These are phyloP conservation scores for Ivindomyrus marchei DNA, from an alignment of 2,113 vertebrate species.

Conservation along the genomic window DNA sequence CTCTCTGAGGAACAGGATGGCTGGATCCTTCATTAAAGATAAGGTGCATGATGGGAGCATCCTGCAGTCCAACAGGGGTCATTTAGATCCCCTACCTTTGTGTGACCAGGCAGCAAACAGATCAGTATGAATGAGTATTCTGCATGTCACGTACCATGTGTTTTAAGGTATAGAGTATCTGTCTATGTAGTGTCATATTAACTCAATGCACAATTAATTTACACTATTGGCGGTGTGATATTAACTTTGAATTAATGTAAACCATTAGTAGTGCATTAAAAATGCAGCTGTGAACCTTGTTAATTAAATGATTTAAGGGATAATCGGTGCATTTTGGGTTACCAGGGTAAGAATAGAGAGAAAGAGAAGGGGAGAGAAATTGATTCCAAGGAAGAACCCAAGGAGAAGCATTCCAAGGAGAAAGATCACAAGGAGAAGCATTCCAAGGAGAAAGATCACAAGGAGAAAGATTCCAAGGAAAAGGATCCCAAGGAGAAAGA, in stretches of 20 bases:
- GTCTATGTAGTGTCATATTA: neutral
- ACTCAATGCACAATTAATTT: neutral
- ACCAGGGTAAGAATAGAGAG: conserved; percentile 77
- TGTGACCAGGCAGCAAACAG: neutral
- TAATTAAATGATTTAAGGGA: neutral
- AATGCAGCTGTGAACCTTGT: too few species aligned
- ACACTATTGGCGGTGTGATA: neutral
- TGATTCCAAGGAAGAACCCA: conserved; percentile 25
- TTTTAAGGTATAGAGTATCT: neutral
- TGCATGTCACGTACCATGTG: too few species aligned
- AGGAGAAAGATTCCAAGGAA: conserved; percentile 45
- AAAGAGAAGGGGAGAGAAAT: conserved; percentile 63
- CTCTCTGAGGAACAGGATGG: conserved; percentile 77
- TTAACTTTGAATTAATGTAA: neutral
- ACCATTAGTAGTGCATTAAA: neutral
- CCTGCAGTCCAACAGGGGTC: neutral
- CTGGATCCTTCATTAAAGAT: conserved; percentile 87
- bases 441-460: conserved; percentile 18
- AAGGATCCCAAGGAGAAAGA: conserved; percentile 57
- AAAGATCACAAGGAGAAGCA: conserved; percentile 20
- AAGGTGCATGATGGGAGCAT: conserved; percentile 61
- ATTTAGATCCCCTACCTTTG: neutral
- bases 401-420: neutral
- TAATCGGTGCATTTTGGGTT: conserved; percentile 21
- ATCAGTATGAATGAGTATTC: neutral